Evolutionary conservation across 2,113 vertebrate genomes (phyloP).

Genomic region (Sturnus vulgaris): DNA sequence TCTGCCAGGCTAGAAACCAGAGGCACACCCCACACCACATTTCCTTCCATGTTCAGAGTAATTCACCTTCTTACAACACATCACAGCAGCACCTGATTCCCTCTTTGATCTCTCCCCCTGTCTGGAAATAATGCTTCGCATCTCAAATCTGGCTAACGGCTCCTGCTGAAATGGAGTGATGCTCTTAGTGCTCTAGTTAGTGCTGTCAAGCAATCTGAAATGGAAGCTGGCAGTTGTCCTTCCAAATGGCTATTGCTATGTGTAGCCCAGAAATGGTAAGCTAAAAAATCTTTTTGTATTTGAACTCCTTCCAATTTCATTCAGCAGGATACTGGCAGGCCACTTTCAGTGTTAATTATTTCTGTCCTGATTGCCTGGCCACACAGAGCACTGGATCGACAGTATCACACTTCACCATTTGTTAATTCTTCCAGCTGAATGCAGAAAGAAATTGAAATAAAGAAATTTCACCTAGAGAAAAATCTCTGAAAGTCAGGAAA

Average conservation of each 20-base stretch:
- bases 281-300: conserved; percentile 76
- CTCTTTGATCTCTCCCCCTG: not conserved
- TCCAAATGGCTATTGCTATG: conserved; percentile 72
- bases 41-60: not conserved
- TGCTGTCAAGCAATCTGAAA: conserved; percentile 68
- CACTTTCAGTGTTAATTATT: conserved; percentile 75
- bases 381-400: conserved; percentile 64
- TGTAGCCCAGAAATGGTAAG: conserved; percentile 71
- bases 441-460: conserved; percentile 57
- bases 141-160: not conserved
- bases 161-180: conserved; percentile 19
- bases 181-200: conserved; percentile 62
- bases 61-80: not conserved
- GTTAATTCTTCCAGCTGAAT: conserved; percentile 68
- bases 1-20: not conserved
- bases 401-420: conserved; percentile 69
- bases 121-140: not conserved
- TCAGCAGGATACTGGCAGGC: conserved; percentile 78
- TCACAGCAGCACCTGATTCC: not conserved
- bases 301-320: conserved; percentile 77
- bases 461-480: conserved; percentile 55
- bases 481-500: conserved; percentile 33
- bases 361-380: conserved; percentile 77
- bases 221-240: conserved; percentile 74
- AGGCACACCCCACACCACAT: not conserved